Evolutionary conservation across 2,113 vertebrate genomes (phyloP), one percentile per base, ranked within the genome.

Genomic region (Podiceps cristatus): DNA sequence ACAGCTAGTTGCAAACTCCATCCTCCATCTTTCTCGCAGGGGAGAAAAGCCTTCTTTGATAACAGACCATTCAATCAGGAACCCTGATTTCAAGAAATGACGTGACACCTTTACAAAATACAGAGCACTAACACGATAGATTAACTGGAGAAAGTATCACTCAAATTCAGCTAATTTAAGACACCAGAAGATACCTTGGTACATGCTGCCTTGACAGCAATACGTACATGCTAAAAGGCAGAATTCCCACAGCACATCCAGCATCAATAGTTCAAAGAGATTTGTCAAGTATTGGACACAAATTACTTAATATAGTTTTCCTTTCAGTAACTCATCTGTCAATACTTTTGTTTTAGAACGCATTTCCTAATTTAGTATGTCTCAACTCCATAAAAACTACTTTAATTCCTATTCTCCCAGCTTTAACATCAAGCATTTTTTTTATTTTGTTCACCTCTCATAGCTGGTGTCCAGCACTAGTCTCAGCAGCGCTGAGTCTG

Each of bases 71-170:
- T 83, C 58, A 76, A 23, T 5, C 5, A 20, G 33, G 19, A 94
- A 47, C 5, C 14, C 29, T 4, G 5, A 11, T 45, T 42, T 40
- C 37, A 52, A 35, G 37, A 72, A 88, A 66, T 17, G 29, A 67
- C 19, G 18, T 24, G 33, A 87, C 42, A 60, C 6, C 40, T 80
- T 18, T 40, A 83, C 59, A 80, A 88, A 77, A 66, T 17, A 45
- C 2, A 5, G 42, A 86, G 33, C 14, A 28, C 20, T 52, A 27
- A 42, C 0, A 0, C 2, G 6, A 44, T 9, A n/a, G 7, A 22
- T 44, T 35, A 37, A 52, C 31, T 66, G 37, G n/a, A 83, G 52
- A 86, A 90, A 93, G 42, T 5, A 58, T 25, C 15, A 53, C 29
- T 76, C 37, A 50, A 90, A 66, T 42, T 62, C 44, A 42, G 23